Evolutionary conservation across 2,888 invertebrate genomes (phyloP).

Genomic region (Lymantria dispar): DNA sequence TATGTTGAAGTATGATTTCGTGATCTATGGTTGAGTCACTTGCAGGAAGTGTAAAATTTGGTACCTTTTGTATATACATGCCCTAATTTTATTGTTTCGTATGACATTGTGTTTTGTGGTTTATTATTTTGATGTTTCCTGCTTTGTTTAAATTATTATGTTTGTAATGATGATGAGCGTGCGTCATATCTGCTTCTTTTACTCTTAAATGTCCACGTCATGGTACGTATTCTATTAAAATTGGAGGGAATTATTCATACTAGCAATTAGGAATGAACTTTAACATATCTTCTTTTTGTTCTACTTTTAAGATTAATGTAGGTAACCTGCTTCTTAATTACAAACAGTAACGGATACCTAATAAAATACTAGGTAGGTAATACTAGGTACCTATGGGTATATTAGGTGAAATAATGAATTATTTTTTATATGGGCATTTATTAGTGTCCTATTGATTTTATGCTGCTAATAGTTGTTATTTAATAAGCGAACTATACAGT

Average conservation of each 20-base stretch:
- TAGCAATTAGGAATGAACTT: too few relatives aligned
- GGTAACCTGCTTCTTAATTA: too few relatives aligned
- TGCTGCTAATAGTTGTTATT: too few relatives aligned
- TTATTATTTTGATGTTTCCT: conserved; percentile 37
- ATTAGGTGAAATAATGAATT: too few relatives aligned
- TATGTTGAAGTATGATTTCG: conserved; percentile 48
- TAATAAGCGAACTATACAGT: too few relatives aligned
- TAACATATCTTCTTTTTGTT: too few relatives aligned
- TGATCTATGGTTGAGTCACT: conserved; percentile 59
- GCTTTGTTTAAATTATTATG: conserved; percentile 15
- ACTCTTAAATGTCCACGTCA: conserved; percentile 13
- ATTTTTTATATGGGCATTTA: too few relatives aligned
- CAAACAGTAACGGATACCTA: too few relatives aligned
- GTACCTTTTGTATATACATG: conserved; percentile 34
- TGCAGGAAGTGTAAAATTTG: conserved; percentile 57
- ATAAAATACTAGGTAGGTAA: too few relatives aligned
- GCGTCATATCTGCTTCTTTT: conserved; percentile 24
- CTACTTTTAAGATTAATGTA: too few relatives aligned
- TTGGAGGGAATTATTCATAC: background rate
- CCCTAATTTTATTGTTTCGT: conserved; percentile 47
- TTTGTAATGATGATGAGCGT: conserved; percentile 24
- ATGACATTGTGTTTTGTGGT: conserved; percentile 39
- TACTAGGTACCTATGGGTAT: too few relatives aligned
- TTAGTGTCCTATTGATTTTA: too few relatives aligned
- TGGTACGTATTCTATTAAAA: background rate